Evolutionary conservation across 2,797 vertebrate genomes (phyloP).

Genomic region (Alosa sapidissima): DNA sequence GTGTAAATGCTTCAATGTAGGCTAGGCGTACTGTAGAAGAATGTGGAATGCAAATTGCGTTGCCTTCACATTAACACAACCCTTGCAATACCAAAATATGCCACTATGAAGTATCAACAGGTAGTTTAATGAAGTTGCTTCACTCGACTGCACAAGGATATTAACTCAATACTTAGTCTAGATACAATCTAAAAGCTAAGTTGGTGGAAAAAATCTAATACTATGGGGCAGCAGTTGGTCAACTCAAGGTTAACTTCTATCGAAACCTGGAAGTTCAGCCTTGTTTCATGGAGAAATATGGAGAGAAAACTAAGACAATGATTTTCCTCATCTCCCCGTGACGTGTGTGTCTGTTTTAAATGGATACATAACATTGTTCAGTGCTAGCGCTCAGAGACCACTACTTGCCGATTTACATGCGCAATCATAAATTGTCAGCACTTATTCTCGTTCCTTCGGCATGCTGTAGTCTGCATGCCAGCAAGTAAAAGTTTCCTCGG

Average conservation of each 20-base stretch:
- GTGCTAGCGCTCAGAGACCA: neutral
- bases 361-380: neutral
- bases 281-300: no score
- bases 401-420: neutral
- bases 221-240: neutral
- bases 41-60: neutral
- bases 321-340: neutral
- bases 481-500: neutral
- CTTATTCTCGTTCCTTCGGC: neutral
- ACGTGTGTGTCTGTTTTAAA: no score
- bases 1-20: neutral
- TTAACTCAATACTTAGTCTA: neutral
- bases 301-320: neutral
- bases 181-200: neutral
- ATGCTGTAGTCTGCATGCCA: slow-evolving; percentile 3
- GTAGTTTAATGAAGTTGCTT: neutral
- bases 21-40: no score
- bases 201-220: neutral
- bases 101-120: neutral
- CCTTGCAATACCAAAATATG: neutral
- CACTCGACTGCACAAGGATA: neutral
- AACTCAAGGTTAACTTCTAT: neutral
- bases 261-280: no score
- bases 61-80: no score
- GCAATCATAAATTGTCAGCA: neutral